Conservation (phyloP, 2,888 invertebrate genomes). For the Helicoverpa assulta region DNA sequence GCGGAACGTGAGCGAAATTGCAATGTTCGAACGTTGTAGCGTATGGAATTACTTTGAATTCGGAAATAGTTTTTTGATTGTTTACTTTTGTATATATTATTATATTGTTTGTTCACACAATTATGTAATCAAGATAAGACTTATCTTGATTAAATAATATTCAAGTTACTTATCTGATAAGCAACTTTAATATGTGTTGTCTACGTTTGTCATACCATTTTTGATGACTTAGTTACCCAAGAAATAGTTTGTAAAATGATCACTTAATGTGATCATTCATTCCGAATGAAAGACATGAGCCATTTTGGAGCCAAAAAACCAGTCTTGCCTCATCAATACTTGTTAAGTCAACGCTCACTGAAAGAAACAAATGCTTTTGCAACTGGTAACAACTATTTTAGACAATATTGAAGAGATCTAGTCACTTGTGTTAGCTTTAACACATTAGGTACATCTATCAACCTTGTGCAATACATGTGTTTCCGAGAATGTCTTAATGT, state of each 20-base stretch:
- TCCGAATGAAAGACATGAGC: conserved; percentile 12
- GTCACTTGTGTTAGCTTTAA: conserved; percentile 15
- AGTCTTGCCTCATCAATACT: conserved; percentile 20
- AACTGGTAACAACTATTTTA: conserved; percentile 24
- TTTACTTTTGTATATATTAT: neutral
- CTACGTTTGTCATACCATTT: no score
- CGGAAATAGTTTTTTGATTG: conserved; percentile 14
- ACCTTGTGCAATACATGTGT: neutral
- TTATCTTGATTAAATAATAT: no score
- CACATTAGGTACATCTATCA: conserved; percentile 40
- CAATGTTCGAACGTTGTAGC: conserved; percentile 55
- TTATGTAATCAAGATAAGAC: no score
- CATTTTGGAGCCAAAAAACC: conserved; percentile 14
- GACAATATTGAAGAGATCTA: conserved; percentile 16
- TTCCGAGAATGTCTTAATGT: neutral
- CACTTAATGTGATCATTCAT: no score
- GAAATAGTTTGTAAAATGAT: no score
- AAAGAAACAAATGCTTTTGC: conserved; percentile 31
- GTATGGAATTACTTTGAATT: conserved; percentile 13
- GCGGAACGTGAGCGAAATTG: conserved; percentile 77
- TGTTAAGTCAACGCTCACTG: conserved; percentile 5
- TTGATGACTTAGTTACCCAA: no score
- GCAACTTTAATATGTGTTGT: no score
- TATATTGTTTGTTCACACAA: no score
- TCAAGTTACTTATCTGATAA: no score